These are phyloP conservation scores for Bursaphelenchus okinawaensis DNA, from an alignment of 2,888 invertebrate species.

Conservation along the genomic window DNA sequence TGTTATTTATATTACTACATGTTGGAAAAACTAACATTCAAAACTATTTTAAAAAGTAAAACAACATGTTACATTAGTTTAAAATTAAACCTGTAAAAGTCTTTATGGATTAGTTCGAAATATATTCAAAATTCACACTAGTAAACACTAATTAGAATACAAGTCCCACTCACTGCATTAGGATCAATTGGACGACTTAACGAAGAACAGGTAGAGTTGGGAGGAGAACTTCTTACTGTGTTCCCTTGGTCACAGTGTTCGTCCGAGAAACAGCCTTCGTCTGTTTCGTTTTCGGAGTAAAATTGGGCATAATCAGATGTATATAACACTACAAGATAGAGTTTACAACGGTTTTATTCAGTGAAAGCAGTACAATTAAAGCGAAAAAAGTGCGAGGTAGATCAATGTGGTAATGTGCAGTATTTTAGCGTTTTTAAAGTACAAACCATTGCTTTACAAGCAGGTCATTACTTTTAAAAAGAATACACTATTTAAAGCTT, in stretches of 20 bases:
- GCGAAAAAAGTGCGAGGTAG: neutral
- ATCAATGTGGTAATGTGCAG: no score
- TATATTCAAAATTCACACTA: neutral
- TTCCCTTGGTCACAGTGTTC: neutral
- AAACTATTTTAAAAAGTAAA: no score
- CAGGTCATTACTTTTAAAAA: no score
- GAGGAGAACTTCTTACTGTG: neutral
- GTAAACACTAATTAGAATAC: no score
- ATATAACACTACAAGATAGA: neutral
- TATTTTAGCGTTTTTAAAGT: no score
- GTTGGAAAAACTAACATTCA: no score
- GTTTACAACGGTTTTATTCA: no score
- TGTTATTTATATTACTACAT: no score
- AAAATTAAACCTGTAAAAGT: no score
- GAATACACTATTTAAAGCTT: no score
- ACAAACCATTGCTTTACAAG: no score
- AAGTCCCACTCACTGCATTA: neutral
- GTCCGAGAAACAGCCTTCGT: constrained; percentile 1
- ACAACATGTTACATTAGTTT: no score
- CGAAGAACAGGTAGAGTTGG: neutral
- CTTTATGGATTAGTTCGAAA: neutral
- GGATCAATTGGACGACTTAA: neutral
- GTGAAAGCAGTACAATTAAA: neutral
- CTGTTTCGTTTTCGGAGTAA: neutral
- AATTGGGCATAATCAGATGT: neutral